Evolutionary conservation across 2,888 invertebrate species (phyloP).

Genomic region (Patella caerulea): DNA sequence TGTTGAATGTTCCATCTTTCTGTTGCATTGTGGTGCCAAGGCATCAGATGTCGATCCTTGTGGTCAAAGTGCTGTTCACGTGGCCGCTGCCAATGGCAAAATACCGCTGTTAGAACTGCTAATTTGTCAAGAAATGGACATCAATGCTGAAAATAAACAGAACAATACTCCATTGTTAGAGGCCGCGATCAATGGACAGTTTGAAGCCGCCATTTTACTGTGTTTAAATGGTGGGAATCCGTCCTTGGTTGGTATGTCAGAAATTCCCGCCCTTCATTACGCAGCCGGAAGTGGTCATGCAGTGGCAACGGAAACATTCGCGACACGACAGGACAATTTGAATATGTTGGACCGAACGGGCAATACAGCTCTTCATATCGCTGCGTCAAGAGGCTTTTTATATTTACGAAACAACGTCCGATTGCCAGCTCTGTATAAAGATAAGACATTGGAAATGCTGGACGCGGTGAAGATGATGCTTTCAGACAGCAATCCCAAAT

Average conservation of each 20-base stretch:
- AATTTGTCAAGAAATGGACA: constrained; percentile 7
- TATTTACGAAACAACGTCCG: constrained; percentile 29
- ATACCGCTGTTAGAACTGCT: constrained; percentile 21
- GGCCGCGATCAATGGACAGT: constrained; percentile 29
- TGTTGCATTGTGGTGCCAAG: constrained; percentile 13
- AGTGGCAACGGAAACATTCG: constrained; percentile 19
- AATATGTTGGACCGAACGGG: constrained; percentile 26
- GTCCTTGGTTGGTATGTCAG: not conserved
- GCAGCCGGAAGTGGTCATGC: constrained; percentile 36
- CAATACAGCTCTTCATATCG: constrained; percentile 36
- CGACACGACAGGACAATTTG: constrained; percentile 20
- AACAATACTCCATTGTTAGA: constrained; percentile 29
- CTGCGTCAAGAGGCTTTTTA: constrained; percentile 30
- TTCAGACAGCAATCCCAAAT: not conserved
- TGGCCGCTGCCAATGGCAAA: constrained; percentile 26
- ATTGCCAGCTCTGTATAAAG: constrained; percentile 30
- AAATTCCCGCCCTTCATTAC: constrained; percentile 32
- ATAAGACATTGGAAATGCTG: constrained; percentile 15
- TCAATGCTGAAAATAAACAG: constrained; percentile 24
- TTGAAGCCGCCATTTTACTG: constrained; percentile 20
- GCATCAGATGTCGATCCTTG: constrained; percentile 3
- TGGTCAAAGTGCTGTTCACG: constrained; percentile 31
- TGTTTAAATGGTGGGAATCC: constrained; percentile 23
- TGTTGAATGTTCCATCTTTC: constrained; percentile 15
- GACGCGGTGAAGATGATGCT: constrained; percentile 21